phyloP scores from a whole-genome alignment of 1,140 invertebrate species.

The Drosophila melanica region DNA sequence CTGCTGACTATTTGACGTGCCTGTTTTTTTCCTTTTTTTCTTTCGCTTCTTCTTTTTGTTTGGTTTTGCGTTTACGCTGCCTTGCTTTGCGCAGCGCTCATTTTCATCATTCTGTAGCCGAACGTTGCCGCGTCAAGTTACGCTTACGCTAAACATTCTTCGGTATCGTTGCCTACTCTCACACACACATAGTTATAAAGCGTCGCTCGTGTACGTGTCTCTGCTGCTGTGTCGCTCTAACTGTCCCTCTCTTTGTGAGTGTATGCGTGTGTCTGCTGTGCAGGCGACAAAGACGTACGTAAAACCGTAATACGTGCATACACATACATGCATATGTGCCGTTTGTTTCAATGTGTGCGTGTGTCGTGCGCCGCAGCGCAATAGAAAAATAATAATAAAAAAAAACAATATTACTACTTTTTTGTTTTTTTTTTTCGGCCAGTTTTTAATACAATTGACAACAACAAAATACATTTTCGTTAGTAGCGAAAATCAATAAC shows the following conservation, averaged over 20 bases:
- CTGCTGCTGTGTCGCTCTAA: conserved; percentile 14
- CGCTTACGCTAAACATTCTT: conserved; percentile 50
- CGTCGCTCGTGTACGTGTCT: conserved; percentile 54
- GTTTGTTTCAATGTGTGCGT: conserved; percentile 27
- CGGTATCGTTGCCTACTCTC: conserved; percentile 36
- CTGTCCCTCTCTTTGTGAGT: conserved; percentile 2
- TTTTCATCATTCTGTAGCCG: conserved; percentile 59
- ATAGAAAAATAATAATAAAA: conserved; percentile 59
- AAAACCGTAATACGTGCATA: conserved; percentile 38
- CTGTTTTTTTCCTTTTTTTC: conserved; percentile 23
- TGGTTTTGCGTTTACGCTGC: conserved; percentile 47
- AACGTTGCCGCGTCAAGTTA: conserved; percentile 64
- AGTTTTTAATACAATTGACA: conserved; percentile 34
- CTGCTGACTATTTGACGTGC: conserved; percentile 43
- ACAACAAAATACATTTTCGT: conserved; percentile 3
- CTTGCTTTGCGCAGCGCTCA: conserved; percentile 38
- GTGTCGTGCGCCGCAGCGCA: conserved; percentile 62
- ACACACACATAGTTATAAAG: conserved; percentile 31
- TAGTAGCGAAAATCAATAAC: conserved; percentile 69
- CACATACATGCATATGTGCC: conserved; percentile 22
- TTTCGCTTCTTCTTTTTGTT: conserved; percentile 26
- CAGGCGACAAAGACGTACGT: conserved; percentile 40
- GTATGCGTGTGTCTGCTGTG: conserved; percentile 22
- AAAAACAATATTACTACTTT: conserved; percentile 47
- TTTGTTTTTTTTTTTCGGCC: conserved; percentile 44